These are phyloP conservation scores for Shinisaurus crocodilurus DNA, from an alignment of 2,113 vertebrate species.

Conservation along the genomic window DNA sequence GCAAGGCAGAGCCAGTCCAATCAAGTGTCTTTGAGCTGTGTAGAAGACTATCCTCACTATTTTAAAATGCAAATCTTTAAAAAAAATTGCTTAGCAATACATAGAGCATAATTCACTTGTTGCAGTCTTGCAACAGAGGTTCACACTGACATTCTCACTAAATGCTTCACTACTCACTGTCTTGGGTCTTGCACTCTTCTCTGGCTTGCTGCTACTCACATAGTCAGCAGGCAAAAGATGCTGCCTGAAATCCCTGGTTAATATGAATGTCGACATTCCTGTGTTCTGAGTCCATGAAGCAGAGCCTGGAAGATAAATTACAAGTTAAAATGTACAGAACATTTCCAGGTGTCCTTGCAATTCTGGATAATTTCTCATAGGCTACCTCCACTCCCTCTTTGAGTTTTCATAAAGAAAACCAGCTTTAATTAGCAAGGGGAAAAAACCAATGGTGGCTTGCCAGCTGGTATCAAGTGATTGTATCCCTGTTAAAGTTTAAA, in stretches of 20 bases:
- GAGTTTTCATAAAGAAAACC: not conserved
- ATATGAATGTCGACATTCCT: constrained; percentile 50
- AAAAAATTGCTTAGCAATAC: not conserved
- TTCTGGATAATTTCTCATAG: not conserved
- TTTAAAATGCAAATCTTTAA: not conserved
- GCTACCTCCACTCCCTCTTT: no score
- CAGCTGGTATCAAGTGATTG: not conserved
- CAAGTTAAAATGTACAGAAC: not conserved
- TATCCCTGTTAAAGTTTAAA: not conserved
- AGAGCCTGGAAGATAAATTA: constrained; percentile 56
- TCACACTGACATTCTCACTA: not conserved
- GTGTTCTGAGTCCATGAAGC: constrained; percentile 4
- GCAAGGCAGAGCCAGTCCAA: not conserved
- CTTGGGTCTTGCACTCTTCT: constrained; percentile 66
- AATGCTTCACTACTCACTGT: constrained; percentile 59
- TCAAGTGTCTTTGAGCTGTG: not conserved
- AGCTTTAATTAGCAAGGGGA: not conserved
- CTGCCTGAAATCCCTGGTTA: constrained; percentile 39
- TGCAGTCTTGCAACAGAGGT: not conserved
- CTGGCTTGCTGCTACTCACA: constrained; percentile 26
- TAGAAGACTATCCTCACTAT: not conserved
- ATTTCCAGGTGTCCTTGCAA: not conserved
- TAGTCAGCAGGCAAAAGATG: constrained; percentile 49
- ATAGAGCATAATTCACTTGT: not conserved
- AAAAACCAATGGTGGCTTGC: not conserved